Base-by-base conservation (phyloP, 1,140 invertebrate genomes). In the Littorina saxatilis region DNA sequence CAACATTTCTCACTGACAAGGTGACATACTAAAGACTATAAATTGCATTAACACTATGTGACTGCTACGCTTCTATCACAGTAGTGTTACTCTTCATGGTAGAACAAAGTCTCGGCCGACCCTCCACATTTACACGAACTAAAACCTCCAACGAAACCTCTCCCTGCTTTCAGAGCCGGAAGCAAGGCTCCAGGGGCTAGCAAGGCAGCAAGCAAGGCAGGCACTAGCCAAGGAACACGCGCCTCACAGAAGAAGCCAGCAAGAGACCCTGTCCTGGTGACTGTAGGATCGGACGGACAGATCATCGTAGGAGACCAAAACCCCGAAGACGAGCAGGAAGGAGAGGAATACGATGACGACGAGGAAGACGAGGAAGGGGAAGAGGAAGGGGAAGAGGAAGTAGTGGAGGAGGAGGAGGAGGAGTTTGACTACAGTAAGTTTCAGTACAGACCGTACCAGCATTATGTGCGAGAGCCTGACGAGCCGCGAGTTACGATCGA, bases 341-440 rank as follows among this genome's bases (percentile, higher is more conserved):
- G 52, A 5, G 75, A 63, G 11, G 2, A 78, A 61, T 50, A 61
- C 4, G 52, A 77, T n/a, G 74, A 76, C 11, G 75, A 77, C 1
- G n/a, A 50, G 15, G 50, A 77, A 27, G 50, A 68, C 40, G 13
- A 40, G 11, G 32, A 61, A 20, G 43, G 32, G 39, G 68, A 72
- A 32, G 75, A 61, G 75, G 47, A 76, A 39, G 74, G 35, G 47
- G 75, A 47, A 52, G 75, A 77, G 23, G 75, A n/a, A 77, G 75
- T n/a, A 77, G 9, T 37, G 50, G 58, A 52, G 35, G 55, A 77
- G 37, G 58, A 63, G 23, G 75, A 55, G 23, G 75, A 77, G 75
- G 52, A 58, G 29, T 58, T 77, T 61, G 75, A 77, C 47, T 43
- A 70, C 32, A 70, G 43, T n/a, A 52, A 39, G 2, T 68, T 80